Conservation (phyloP, 2,888 invertebrate species). For the Napeogenes inachia region DNA sequence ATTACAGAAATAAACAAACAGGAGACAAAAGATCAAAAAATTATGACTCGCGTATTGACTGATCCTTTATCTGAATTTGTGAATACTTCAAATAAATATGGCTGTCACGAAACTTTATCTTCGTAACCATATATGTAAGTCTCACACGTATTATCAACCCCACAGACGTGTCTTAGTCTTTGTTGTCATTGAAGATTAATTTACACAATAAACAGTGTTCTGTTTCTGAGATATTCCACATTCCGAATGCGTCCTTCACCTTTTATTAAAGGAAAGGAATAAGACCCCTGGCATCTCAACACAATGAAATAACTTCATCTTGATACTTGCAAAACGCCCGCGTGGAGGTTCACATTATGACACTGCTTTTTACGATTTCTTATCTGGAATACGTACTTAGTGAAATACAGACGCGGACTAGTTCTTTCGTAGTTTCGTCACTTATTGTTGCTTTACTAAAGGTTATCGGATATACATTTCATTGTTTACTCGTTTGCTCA, state of each 20-base stretch:
- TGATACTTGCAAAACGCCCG: conserved; percentile 59
- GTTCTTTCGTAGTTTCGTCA: conserved; percentile 58
- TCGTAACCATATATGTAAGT: conserved; percentile 21
- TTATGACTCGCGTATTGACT: conserved; percentile 19
- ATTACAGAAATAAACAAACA: conserved; percentile 23
- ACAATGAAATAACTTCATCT: conserved; percentile 54
- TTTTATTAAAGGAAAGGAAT: conserved; percentile 60
- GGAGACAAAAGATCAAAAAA: conserved; percentile 26
- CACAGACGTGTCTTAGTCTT: conserved; percentile 20
- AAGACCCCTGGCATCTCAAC: conserved; percentile 50
- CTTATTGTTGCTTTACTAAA: conserved; percentile 47
- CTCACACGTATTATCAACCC: conserved; percentile 1
- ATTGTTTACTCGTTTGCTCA: conserved; percentile 3
- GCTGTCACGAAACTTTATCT: conserved; percentile 30
- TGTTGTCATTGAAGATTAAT: conserved; percentile 40
- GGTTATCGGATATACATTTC: conserved; percentile 50
- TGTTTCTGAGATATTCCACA: conserved; percentile 50
- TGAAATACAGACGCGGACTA: conserved; percentile 62
- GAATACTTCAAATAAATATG: conserved; percentile 28
- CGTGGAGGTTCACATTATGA: conserved; percentile 48
- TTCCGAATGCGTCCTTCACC: conserved; percentile 64
- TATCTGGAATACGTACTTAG: conserved; percentile 59
- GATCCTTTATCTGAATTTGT: conserved; percentile 23
- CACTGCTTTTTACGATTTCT: conserved; percentile 63
- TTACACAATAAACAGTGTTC: conserved; percentile 48